These are phyloP conservation scores for Lathronympha strigana DNA, from an alignment of 2,888 invertebrate genomes.

Conservation along the genomic window DNA sequence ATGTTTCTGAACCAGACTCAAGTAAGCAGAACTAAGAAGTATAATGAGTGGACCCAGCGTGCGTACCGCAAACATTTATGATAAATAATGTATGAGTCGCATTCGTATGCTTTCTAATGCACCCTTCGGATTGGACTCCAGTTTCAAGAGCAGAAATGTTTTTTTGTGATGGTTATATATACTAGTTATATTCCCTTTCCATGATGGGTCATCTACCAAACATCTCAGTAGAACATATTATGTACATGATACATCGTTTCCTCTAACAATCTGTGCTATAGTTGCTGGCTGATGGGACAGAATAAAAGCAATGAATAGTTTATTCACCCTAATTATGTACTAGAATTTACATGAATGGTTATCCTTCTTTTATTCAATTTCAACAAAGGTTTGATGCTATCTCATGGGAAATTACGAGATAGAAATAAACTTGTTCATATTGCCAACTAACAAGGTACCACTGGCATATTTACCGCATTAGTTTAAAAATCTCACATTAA, in stretches of 20 bases:
- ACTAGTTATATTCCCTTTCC: too few species aligned
- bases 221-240: too few species aligned
- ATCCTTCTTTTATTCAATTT: background rate
- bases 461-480: background rate
- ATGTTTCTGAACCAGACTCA: background rate
- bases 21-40: conserved; percentile 17
- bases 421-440: conserved; percentile 6
- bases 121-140: background rate
- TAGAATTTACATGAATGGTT: background rate
- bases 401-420: background rate
- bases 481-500: conserved; percentile 9
- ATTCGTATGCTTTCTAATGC: conserved; percentile 24
- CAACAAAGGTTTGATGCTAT: background rate
- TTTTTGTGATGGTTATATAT: too few species aligned
- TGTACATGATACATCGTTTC: too few species aligned
- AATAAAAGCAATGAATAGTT: too few species aligned
- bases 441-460: background rate
- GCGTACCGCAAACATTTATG: conserved; percentile 43
- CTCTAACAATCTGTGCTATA: too few species aligned
- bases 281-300: too few species aligned
- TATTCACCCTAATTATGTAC: too few species aligned
- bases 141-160: background rate
- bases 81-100: conserved; percentile 42
- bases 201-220: too few species aligned
- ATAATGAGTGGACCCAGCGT: conserved; percentile 11